Evolutionary conservation across 2,888 invertebrate species (phyloP), one percentile per base, ranked within the genome.

Genomic region (Margaritifera margaritifera): DNA sequence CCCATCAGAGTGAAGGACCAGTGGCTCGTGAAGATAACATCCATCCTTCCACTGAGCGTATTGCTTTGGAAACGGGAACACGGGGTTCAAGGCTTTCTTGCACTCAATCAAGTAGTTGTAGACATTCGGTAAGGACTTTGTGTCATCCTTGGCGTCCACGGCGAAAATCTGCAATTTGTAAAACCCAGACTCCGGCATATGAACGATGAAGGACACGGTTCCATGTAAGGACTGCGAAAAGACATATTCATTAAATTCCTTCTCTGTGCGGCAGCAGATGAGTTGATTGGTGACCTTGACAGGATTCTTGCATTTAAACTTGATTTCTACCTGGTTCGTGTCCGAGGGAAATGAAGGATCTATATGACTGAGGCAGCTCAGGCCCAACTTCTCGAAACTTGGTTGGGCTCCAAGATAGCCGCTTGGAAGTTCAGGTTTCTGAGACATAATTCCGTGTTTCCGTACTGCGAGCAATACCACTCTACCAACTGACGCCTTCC

Each of bases 41-140:
- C 89, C 89, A 50, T 89, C 89, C 72, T 89, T 89, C 89, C 89
- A 89, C 70, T 89, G 89, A 54, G 88, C 88, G 66, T 87, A 89
- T 79, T 89, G 89, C 77, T 88, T 87, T 25, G 89, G 89, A 83
- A 83, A 89, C 31, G 87, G 84, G 53, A 80, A 72, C 52, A 81
- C 80, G 24, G 80, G 69, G 61, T 82, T 80, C 27, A 77, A 74
- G 8, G 81, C 78, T 22, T 74, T 52, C 27, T 69, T 71, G 70
- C 86, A 86, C 74, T 85, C 80, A 74, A 89, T 80, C 64, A 89
- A 77, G 73, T 89, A 89, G 79, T 89, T 89, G 80, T 75, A 88
- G 25, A 89, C 88, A 31, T 88, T 89, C 1, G 88, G 88, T 55
- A 89, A 82, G 24, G 84, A 84, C 77, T 89, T 88, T 66, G 86